These are phyloP conservation scores for Epizoanthus ramosus DNA, from an alignment of 92 coral and sea anemone species.

Conservation along the genomic window DNA sequence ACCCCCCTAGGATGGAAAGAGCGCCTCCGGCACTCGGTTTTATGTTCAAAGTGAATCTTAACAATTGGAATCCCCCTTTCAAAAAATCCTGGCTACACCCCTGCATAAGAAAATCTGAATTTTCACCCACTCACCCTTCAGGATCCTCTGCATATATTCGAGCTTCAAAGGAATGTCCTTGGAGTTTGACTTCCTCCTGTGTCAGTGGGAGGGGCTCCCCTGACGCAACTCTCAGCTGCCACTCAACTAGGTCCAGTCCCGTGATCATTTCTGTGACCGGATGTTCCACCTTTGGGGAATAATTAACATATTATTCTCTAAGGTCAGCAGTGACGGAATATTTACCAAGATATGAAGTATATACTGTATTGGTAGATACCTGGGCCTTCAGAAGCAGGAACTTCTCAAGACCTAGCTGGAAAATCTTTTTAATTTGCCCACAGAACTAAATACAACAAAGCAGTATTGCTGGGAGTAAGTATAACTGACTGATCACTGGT, in stretches of 20 bases:
- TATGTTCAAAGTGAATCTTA: too few species aligned
- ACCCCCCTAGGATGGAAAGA: too few species aligned
- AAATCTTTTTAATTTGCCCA: too few species aligned
- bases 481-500: background rate
- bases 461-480: background rate
- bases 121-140: conserved; percentile 60
- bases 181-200: conserved; percentile 77
- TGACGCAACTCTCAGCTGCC: conserved; percentile 95
- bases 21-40: too few species aligned
- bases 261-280: conserved; percentile 99
- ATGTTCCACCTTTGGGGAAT: conserved; percentile 77
- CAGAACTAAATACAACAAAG: background rate
- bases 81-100: too few species aligned
- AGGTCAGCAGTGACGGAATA: too few species aligned
- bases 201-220: conserved; percentile 83
- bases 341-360: too few species aligned
- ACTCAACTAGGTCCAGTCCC: conserved; percentile 90
- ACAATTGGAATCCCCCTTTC: too few species aligned
- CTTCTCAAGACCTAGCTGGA: too few species aligned
- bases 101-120: background rate
- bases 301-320: background rate
- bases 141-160: conserved; percentile 98
- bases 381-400: too few species aligned
- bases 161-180: conserved; percentile 96
- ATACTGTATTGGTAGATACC: too few species aligned